A percentile compares a stretch with the other conserved stretches of the same genome.
These are phyloP conservation scores for Sylvicola fuscatus DNA, from an alignment of 2,888 invertebrate genomes.

Conservation along the genomic window DNA sequence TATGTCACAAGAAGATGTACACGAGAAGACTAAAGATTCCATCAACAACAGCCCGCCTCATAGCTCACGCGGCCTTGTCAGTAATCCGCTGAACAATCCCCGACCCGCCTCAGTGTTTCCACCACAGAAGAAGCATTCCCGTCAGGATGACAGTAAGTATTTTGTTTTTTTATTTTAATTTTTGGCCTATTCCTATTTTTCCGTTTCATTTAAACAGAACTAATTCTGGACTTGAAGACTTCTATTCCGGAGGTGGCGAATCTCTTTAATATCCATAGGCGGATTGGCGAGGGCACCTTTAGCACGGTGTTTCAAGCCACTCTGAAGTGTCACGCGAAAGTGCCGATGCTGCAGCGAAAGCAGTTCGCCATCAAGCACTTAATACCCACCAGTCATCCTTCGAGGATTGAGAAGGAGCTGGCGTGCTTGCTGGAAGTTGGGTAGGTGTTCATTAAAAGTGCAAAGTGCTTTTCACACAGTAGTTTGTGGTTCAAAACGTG, in stretches of 20 bases:
- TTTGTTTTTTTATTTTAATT: too few relatives aligned
- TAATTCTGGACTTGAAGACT: constrained; percentile 18
- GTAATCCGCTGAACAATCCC: too few relatives aligned
- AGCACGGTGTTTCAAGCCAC: constrained; percentile 63
- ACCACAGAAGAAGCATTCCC: too few relatives aligned
- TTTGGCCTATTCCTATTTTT: too few relatives aligned
- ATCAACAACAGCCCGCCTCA: too few relatives aligned
- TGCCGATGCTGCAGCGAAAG: constrained; percentile 27
- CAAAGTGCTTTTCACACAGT: too few relatives aligned
- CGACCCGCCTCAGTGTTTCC: too few relatives aligned
- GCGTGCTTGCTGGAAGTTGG: constrained; percentile 58
- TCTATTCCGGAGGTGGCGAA: constrained; percentile 38
- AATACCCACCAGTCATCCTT: constrained; percentile 69
- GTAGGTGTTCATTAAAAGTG: constrained; percentile 21
- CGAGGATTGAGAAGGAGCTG: constrained; percentile 60
- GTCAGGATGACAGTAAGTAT: too few relatives aligned
- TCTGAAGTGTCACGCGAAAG: constrained; percentile 18
- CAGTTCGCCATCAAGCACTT: constrained; percentile 72
- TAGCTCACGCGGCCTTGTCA: too few relatives aligned
- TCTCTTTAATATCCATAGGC: constrained; percentile 43
- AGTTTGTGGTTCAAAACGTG: too few relatives aligned
- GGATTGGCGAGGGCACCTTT: constrained; percentile 70
- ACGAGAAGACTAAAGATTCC: too few relatives aligned
- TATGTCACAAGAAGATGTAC: too few relatives aligned
- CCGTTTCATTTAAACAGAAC: constrained; percentile 14